phyloP scores from a whole-genome alignment of 2,113 vertebrate species.

The Coptodon rendalli region DNA sequence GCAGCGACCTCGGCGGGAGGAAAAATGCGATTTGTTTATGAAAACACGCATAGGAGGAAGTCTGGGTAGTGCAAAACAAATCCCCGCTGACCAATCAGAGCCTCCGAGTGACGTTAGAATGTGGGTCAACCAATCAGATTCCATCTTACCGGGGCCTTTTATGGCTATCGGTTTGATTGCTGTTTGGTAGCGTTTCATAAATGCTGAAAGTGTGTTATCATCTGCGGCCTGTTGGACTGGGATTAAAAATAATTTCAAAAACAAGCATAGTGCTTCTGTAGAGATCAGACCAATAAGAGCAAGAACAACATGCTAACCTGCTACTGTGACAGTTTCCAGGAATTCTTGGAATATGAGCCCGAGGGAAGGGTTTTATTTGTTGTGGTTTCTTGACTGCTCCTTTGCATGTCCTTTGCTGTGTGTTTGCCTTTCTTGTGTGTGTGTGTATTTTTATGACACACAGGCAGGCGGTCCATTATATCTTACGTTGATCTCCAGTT shows the following conservation, averaged over 20 bases:
- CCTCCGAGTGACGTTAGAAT: conserved; percentile 6
- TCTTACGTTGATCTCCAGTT: not conserved
- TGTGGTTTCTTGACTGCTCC: not conserved
- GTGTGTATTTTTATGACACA: not conserved
- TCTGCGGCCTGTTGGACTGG: not conserved
- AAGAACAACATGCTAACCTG: not conserved
- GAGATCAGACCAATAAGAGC: not conserved
- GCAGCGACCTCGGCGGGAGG: not conserved
- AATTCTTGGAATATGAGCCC: not conserved
- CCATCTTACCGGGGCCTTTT: not conserved
- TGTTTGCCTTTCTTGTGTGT: not conserved
- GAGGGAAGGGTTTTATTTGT: not conserved
- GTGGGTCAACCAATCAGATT: conserved; percentile 65
- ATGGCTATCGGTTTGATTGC: conserved; percentile 9
- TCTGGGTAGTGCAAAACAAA: conserved; percentile 62
- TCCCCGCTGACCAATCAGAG: conserved; percentile 53
- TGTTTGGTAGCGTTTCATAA: not conserved
- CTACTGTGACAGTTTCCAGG: not conserved
- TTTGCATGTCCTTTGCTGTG: not conserved
- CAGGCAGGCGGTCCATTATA: not conserved
- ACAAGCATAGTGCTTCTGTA: not conserved
- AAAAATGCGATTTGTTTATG: conserved; percentile 66
- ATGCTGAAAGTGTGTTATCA: not conserved
- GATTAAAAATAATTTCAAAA: not conserved
- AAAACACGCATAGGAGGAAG: conserved; percentile 65